These are phyloP conservation scores for Myiopsitta monachus DNA, from an alignment of 2,113 vertebrate genomes.

Conservation along the genomic window DNA sequence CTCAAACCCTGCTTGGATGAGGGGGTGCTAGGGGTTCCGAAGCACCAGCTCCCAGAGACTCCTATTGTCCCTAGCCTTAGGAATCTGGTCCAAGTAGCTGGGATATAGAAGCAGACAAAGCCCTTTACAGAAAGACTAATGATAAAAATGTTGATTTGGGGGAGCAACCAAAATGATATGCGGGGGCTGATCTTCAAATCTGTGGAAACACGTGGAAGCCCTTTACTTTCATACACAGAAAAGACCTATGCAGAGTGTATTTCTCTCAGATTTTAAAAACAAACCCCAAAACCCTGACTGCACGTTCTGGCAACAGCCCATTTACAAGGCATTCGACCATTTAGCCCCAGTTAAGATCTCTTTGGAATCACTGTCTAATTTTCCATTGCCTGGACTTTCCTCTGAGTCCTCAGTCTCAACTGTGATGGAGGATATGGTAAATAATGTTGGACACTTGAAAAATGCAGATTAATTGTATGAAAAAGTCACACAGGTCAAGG, in stretches of 20 bases:
- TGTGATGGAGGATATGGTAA: constrained; percentile 10
- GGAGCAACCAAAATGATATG: neutral
- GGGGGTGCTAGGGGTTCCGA: neutral
- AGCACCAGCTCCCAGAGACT: neutral
- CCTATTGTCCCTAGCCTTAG: neutral
- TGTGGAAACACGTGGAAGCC: neutral
- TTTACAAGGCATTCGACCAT: neutral
- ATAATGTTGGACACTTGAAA: constrained; percentile 35
- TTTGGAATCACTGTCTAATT: neutral
- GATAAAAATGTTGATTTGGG: neutral
- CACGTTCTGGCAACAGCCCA: neutral
- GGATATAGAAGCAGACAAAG: neutral
- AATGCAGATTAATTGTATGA: neutral
- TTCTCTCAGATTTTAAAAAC: neutral
- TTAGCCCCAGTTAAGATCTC: neutral
- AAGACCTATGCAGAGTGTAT: neutral
- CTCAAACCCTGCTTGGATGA: neutral
- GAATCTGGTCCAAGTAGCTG: neutral
- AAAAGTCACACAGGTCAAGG: constrained; percentile 1
- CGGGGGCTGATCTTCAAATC: neutral
- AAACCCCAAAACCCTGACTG: neutral
- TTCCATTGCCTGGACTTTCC: constrained; percentile 11
- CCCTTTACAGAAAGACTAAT: neutral
- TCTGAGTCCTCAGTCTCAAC: neutral
- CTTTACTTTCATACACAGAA: neutral